phyloP scores from a whole-genome alignment of 2,113 vertebrate genomes.

The Haemorhous mexicanus region DNA sequence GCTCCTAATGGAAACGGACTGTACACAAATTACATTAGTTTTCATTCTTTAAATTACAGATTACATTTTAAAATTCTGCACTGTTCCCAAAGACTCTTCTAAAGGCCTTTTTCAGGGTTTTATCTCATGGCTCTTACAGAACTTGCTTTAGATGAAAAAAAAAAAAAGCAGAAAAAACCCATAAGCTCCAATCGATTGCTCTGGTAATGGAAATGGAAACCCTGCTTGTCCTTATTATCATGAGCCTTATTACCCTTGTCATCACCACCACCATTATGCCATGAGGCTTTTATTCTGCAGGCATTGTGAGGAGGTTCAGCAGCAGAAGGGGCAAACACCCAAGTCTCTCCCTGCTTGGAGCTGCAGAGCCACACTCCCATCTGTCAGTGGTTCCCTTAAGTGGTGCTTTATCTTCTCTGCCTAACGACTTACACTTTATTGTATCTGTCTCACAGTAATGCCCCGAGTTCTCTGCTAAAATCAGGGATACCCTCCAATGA shows the following conservation, averaged over 20 bases:
- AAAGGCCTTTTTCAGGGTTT: slow-evolving; percentile 49
- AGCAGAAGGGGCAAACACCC: background rate
- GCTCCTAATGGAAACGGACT: slow-evolving; percentile 59
- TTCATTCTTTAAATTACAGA: slow-evolving; percentile 67
- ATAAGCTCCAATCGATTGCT: slow-evolving; percentile 59
- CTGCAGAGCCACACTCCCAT: background rate
- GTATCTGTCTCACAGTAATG: slow-evolving; percentile 3
- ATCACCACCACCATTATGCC: slow-evolving; percentile 63
- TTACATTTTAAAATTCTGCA: slow-evolving; percentile 68
- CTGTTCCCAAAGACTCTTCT: slow-evolving; percentile 54
- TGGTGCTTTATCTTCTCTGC: slow-evolving; percentile 38
- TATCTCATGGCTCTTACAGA: slow-evolving; percentile 27
- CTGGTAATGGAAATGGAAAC: slow-evolving; percentile 75
- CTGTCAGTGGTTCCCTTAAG: slow-evolving; percentile 53
- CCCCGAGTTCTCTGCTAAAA: background rate
- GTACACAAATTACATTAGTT: slow-evolving; percentile 57
- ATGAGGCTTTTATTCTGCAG: slow-evolving; percentile 55
- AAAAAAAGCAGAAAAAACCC: background rate
- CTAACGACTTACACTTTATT: slow-evolving; percentile 8
- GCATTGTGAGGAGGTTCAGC: slow-evolving; percentile 12
- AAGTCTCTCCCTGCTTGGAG: background rate
- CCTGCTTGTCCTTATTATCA: slow-evolving; percentile 75
- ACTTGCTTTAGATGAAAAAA: slow-evolving; percentile 22
- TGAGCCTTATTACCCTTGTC: slow-evolving; percentile 74
- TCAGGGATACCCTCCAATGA: background rate